These are phyloP conservation scores for Stenolophus ochropezus DNA, from an alignment of 2,888 invertebrate genomes.

Conservation along the genomic window DNA sequence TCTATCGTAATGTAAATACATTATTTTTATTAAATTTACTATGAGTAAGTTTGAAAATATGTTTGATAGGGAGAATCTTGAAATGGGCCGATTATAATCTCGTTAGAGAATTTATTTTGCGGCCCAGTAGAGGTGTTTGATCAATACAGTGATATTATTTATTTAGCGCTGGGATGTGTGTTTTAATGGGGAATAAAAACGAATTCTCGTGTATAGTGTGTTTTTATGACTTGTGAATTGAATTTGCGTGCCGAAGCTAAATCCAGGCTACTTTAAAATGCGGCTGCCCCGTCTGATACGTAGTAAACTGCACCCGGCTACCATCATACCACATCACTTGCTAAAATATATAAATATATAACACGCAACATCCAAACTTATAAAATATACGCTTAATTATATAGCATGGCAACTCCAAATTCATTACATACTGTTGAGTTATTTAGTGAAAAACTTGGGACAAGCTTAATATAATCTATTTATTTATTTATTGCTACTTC, in stretches of 20 bases:
- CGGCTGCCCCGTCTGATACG: not conserved
- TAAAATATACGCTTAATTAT: not conserved
- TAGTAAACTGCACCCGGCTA: not conserved
- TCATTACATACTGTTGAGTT: not conserved
- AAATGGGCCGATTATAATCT: constrained; percentile 5
- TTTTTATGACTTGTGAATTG: constrained; percentile 39
- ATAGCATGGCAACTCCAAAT: not conserved
- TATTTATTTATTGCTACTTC: not conserved
- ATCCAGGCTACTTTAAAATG: constrained; percentile 26
- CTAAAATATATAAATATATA: not conserved
- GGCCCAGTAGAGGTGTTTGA: not conserved
- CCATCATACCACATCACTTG: not conserved
- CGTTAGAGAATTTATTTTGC: not conserved
- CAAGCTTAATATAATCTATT: not conserved
- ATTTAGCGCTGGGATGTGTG: constrained; percentile 22
- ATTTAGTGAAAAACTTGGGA: not conserved
- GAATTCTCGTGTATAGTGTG: not conserved
- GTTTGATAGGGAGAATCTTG: too few species aligned
- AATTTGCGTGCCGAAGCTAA: constrained; percentile 20
- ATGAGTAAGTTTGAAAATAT: too few species aligned
- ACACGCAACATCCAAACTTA: not conserved
- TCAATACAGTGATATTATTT: constrained; percentile 34
- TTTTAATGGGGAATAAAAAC: constrained; percentile 33
- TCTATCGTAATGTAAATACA: too few species aligned
- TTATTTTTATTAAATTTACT: too few species aligned